phyloP scores from a whole-genome alignment of 2,888 invertebrate genomes.

The Agonopterix heracliana region DNA sequence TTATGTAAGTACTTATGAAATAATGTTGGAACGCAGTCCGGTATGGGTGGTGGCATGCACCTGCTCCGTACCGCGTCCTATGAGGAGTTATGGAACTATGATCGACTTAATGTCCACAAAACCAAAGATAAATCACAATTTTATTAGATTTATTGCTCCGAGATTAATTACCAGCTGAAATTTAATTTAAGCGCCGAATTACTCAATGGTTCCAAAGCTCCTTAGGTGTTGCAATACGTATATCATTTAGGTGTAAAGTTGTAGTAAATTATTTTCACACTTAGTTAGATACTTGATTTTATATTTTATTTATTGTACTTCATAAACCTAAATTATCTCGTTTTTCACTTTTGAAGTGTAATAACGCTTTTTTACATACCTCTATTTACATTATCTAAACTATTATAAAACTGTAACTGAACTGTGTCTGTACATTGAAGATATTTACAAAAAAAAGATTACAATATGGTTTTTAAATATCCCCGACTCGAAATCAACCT shows the following conservation, averaged over 20 bases:
- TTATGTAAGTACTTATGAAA: constrained; percentile 71
- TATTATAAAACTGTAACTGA: too few relatives aligned
- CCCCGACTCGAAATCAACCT: too few relatives aligned
- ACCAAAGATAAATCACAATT: constrained; percentile 73
- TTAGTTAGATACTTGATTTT: constrained; percentile 68
- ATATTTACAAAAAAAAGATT: too few relatives aligned
- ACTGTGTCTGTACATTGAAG: too few relatives aligned
- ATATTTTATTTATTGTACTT: constrained; percentile 69
- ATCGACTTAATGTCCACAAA: constrained; percentile 47
- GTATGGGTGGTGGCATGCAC: constrained; percentile 18
- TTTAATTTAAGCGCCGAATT: constrained; percentile 51
- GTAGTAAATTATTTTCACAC: constrained; percentile 73
- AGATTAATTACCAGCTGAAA: constrained; percentile 59
- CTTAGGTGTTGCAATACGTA: constrained; percentile 73
- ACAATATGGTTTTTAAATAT: too few relatives aligned
- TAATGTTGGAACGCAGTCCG: constrained; percentile 44
- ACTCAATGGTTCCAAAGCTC: constrained; percentile 72
- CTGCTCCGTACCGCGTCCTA: constrained; percentile 29
- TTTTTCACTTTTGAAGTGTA: constrained; percentile 70
- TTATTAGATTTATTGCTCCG: constrained; percentile 49
- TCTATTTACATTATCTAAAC: constrained; percentile 66
- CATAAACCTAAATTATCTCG: constrained; percentile 60
- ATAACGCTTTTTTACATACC: constrained; percentile 71
- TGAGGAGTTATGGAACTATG: constrained; percentile 70
- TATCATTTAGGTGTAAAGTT: constrained; percentile 70